Base-by-base conservation (phyloP, 2,113 vertebrate genomes). In the Bucco capensis region DNA sequence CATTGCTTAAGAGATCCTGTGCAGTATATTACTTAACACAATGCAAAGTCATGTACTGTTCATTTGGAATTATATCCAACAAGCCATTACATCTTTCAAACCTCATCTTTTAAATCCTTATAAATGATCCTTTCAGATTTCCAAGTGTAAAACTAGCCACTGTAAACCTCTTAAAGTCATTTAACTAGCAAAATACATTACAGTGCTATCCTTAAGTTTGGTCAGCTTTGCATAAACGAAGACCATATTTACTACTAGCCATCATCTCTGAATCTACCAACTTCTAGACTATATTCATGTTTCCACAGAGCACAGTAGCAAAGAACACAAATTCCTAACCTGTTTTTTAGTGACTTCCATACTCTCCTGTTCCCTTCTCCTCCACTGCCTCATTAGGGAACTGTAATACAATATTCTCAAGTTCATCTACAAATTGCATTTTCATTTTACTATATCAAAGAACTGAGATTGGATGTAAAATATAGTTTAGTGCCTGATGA, bases 21-120 rank as follows among this genome's bases (percentile, higher is more conserved):
- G 42, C 35, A 67, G 25, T 17, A 19, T 3, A 10, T 35, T 24
- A 54, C 13, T 31, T 10, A 86, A 31, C 28, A 57, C 22, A 58
- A 28, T 2, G 12, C 31, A 27, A 49, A 92, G 31, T 25, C 21
- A 5, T 0, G 1, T 28, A n/a, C 27, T 50, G 19, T 27, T 70
- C 35, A 58, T 54, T 47, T 60, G 22, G 31, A 60, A 77, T 77
- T 31, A 35, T 9, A 58, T 5, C 33, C 28, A 80, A 74, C 25
- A 83, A 27, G 58, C 53, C 71, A 31, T 18, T 69, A 23, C 7
- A 35, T 19, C 22, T 53, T 93, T 86, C 71, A 85, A 75, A 16
- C 15, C 8, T 30, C 6, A 5, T 1, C 1, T 1, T 7, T 21
- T n/a, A n/a, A n/a, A 15, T 54, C 12, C 42, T 54, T 58, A 19